Evolutionary conservation across 2,113 vertebrate genomes (phyloP), one percentile per base, ranked within the genome.

Genomic region (Phrynocephalus versicolor): DNA sequence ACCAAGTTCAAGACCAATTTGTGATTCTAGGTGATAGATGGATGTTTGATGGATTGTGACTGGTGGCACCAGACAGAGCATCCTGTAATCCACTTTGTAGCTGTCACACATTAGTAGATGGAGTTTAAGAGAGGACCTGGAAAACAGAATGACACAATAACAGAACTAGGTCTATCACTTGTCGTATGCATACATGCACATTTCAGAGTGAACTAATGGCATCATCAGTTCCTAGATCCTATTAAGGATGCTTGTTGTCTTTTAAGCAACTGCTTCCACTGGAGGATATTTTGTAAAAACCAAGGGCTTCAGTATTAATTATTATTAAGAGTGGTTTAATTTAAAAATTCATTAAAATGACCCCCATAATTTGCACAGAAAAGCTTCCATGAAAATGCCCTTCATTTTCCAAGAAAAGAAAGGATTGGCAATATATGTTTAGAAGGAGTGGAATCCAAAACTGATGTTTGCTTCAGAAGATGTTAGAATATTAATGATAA

Each of bases 41-140:
- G 0, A 7, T 2, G 39, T 69, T 89, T 92, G 89, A 85, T 89
- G 86, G 78, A 37, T 89, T 86, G 92, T 88, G 82, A 55, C 88
- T 75, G 58, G 79, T 87, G 81, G 18, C 27, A 86, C 84, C 80
- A 88, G 74, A 74, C 69, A 88, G 67, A 60, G 41, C 0, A 5
- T 72, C 41, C 45, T 86, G 23, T 87, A 94, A 86, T 91, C 83
- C 41, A 92, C 89, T 94, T 92, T 90, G 85, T 86, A 84, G 41
- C 65, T 90, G 91, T 88, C 90, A 91, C 81, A 80, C 72, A 1
- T 88, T 89, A 74, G 84, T 15, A 75, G 82, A 64, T 81, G 88
- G 67, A n/a, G 18, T 37, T 87, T 64, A 67, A 62, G 73, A 79
- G 87, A 90, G 62, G 73, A 60, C 16, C 87, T 84, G 65, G 21